Evolutionary conservation across 1,140 invertebrate genomes (phyloP), one percentile per base, ranked within the genome.

Genomic region (Matsumurasca onukii): DNA sequence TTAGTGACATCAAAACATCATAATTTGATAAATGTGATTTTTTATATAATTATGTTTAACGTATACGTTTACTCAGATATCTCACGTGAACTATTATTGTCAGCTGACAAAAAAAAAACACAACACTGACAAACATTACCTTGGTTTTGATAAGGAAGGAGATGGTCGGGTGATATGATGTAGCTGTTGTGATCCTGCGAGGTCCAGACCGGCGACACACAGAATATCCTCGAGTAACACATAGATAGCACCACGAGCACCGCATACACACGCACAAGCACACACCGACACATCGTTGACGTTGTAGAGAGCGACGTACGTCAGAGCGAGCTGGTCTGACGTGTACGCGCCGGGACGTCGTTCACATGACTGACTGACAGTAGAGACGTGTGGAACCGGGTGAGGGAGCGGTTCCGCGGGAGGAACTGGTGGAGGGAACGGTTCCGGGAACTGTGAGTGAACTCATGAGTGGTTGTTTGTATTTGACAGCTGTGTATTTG

Each of bases 281-380:
- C 55, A 59, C 55, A 59, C 15, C n/a, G 15, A 59, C 55, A 59
- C 55, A 59, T 59, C 24, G 49, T 51, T 22, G 13, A 59, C 55
- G 5, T 2, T 12, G 15, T 9, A 29, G 55, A 5, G 25, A 5
- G 22, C 13, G 3, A 27, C 55, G 3, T 12, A 9, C 12, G 24
- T 3, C 12, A 3, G 55, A 29, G 3, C 15, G 55, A 25, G 34
- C 5, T 5, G 34, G 5, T 9, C 5, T 39, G 15, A 59, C 55
- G 25, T 27, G 2, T 27, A 9, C 25, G 25, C 55, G 25, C 25
- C 3, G 25, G 24, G 25, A 27, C 25, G 55, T 9, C 22, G 55
- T 59, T 59, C 55, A 59, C 55, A 59, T 59, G 55, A 59, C 55
- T 59, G 55, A 59, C 24, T 27, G 55, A 27, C 9, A 20, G n/a